Percentiles rank a stretch among this genome's conserved stretches.
Evolutionary conservation across 2,888 invertebrate genomes (phyloP).

Genomic region (Plagodis dolabraria): DNA sequence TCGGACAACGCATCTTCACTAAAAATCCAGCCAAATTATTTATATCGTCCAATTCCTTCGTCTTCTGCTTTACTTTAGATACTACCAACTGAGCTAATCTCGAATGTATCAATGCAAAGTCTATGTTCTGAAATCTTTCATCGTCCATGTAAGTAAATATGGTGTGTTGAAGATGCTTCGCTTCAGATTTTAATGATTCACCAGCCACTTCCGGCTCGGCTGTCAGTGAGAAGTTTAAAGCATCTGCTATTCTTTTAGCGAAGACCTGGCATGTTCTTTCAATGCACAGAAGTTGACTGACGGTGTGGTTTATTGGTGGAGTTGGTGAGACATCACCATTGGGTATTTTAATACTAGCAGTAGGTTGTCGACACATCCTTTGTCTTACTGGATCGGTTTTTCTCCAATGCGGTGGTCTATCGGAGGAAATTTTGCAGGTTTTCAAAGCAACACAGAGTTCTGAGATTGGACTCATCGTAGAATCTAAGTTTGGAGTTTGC

Average conservation of each 20-base stretch:
- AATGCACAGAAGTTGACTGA: constrained; percentile 73
- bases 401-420: constrained; percentile 61
- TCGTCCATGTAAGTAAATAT: constrained; percentile 89
- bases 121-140: constrained; percentile 85
- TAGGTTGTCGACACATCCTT: constrained; percentile 65
- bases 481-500: constrained; percentile 48
- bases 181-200: constrained; percentile 86
- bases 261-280: constrained; percentile 85
- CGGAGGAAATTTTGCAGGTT: constrained; percentile 79
- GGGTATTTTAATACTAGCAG: constrained; percentile 40
- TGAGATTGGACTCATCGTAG: constrained; percentile 81
- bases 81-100: constrained; percentile 87
- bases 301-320: constrained; percentile 63
- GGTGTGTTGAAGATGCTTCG: constrained; percentile 88
- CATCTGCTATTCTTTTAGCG: constrained; percentile 88
- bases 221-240: constrained; percentile 83
- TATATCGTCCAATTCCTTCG: constrained; percentile 70
- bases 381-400: constrained; percentile 69
- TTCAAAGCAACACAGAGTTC: constrained; percentile 86
- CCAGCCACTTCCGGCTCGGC: constrained; percentile 84
- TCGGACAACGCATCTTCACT: constrained; percentile 69
- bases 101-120: constrained; percentile 88
- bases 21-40: constrained; percentile 69
- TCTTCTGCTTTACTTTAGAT: constrained; percentile 82
- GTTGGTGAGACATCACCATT: constrained; percentile 65